Conservation (phyloP, 2,113 vertebrate genomes). For the Salminus brasiliensis region DNA sequence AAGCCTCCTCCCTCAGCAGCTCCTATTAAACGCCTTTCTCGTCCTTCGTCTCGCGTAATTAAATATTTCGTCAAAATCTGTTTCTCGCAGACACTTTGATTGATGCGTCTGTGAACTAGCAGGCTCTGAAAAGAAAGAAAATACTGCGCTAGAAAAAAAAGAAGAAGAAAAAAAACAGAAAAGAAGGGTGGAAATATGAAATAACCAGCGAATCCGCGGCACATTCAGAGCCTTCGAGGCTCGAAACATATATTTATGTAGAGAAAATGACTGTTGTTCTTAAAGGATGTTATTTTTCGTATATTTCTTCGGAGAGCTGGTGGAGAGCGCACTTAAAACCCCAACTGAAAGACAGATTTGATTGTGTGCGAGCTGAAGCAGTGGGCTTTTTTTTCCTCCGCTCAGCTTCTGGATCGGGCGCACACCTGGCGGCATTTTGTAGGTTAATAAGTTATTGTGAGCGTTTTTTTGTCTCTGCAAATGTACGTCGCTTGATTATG, state of each 20-base stretch:
- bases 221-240: conserved; percentile 57
- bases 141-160: conserved; percentile 18
- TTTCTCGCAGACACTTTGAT: conserved; percentile 72
- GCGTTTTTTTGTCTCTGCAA: conserved; percentile 36
- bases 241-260: conserved; percentile 48
- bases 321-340: conserved; percentile 38
- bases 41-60: conserved; percentile 77
- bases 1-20: conserved; percentile 68
- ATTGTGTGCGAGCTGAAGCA: conserved; percentile 22
- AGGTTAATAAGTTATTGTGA: conserved; percentile 43
- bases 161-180: conserved; percentile 53
- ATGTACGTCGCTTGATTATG: conserved; percentile 42
- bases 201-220: conserved; percentile 56
- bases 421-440: conserved; percentile 79
- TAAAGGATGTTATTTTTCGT: conserved; percentile 54
- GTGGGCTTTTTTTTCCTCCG: conserved; percentile 23
- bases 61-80: conserved; percentile 75
- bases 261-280: conserved; percentile 59
- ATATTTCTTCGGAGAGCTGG: conserved; percentile 38
- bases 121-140: conserved; percentile 65
- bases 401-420: conserved; percentile 59
- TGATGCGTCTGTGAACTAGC: conserved; percentile 73
- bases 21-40: conserved; percentile 78
- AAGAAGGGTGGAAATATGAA: conserved; percentile 57
- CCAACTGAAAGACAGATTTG: conserved; percentile 36